Evolutionary conservation across 2,888 invertebrate species (phyloP).

Genomic region (Synergus umbraculus): DNA sequence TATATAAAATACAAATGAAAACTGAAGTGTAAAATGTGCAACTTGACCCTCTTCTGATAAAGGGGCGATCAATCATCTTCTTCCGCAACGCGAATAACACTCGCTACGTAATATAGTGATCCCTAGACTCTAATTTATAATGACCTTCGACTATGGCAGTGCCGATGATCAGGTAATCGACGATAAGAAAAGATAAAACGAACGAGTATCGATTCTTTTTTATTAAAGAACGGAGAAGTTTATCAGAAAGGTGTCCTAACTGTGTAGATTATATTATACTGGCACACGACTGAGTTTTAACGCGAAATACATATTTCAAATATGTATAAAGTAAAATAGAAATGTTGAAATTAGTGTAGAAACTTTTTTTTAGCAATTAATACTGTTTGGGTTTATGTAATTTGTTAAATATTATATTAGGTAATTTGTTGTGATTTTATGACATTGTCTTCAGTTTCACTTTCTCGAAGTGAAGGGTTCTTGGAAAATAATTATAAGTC

Average conservation of each 20-base stretch:
- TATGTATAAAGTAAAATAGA: background rate
- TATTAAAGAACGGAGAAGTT: background rate
- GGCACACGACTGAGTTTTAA: slow-evolving; percentile 14
- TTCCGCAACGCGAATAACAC: slow-evolving; percentile 21
- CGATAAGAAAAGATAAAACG: slow-evolving; percentile 3
- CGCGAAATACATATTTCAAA: background rate
- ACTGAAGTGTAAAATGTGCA: slow-evolving; percentile 9
- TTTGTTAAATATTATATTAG: background rate
- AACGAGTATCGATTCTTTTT: background rate
- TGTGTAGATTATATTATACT: slow-evolving; percentile 9
- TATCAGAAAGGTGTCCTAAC: background rate
- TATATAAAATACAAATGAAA: background rate
- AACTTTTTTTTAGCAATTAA: background rate
- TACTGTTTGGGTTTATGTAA: background rate
- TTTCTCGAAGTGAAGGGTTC: background rate
- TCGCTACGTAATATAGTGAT: slow-evolving; percentile 39
- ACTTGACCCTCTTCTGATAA: slow-evolving; percentile 26
- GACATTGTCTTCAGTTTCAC: background rate
- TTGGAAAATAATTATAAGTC: background rate
- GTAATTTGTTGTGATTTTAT: background rate
- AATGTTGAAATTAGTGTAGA: no score
- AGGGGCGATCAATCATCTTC: slow-evolving; percentile 33
- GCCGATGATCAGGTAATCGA: slow-evolving; percentile 17
- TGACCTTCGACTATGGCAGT: background rate
- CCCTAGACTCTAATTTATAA: slow-evolving; percentile 28